phyloP scores from a whole-genome alignment of 2,888 invertebrate species.

The Diarsia dahlii region DNA sequence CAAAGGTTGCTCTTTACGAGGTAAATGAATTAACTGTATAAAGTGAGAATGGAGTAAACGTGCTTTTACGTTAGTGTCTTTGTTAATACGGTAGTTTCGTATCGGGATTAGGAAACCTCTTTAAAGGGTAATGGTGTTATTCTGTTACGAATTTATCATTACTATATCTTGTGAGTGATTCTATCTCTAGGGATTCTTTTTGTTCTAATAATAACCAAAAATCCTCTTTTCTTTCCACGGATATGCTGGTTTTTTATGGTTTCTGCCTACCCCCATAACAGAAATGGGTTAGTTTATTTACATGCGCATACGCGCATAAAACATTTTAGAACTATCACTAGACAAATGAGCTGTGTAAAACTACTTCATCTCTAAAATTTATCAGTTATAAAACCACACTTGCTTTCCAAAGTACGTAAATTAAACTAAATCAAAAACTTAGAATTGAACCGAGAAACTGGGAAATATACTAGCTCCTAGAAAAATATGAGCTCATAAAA shows the following conservation, averaged over 20 bases:
- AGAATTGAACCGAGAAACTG: conserved; percentile 24
- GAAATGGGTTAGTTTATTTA: neutral
- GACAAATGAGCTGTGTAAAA: neutral
- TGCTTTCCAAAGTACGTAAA: conserved; percentile 2
- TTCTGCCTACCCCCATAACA: neutral
- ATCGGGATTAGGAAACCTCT: neutral
- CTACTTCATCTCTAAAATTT: neutral
- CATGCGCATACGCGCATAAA: no score
- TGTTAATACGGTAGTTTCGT: neutral
- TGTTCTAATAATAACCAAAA: neutral
- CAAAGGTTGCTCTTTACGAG: conserved; percentile 22
- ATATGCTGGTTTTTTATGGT: neutral
- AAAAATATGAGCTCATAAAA: conserved; percentile 50
- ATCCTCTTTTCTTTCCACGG: no score
- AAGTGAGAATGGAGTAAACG: conserved; percentile 2
- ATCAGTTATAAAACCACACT: neutral
- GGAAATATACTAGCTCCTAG: conserved; percentile 16
- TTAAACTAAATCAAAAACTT: conserved; percentile 41
- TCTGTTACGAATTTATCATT: neutral
- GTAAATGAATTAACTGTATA: conserved; percentile 37
- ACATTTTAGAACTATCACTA: neutral
- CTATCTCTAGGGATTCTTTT: neutral
- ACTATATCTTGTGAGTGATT: neutral
- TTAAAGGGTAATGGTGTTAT: neutral
- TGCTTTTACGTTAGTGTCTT: neutral